A percentile compares a stretch with the other conserved stretches of the same genome.
phyloP scores from a whole-genome alignment of 1,140 invertebrate species.

The Cardiocondyla obscurior region DNA sequence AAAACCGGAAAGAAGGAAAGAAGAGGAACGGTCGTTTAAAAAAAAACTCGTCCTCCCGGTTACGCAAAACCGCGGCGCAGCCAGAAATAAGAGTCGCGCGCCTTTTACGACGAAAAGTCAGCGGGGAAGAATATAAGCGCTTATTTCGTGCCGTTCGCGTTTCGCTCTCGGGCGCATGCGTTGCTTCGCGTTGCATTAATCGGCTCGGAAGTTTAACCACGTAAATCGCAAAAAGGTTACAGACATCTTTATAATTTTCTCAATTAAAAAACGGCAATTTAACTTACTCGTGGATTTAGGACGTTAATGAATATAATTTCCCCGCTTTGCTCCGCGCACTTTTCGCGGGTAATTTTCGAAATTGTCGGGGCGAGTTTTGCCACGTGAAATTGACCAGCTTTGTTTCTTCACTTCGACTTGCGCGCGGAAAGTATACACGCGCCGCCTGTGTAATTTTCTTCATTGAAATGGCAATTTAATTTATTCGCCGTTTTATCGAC shows the following conservation, averaged over 20 bases:
- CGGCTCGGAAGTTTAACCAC: background rate
- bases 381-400: background rate
- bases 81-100: slow-evolving; percentile 31
- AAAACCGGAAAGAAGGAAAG: background rate
- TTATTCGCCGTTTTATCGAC: too few relatives aligned
- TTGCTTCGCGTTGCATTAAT: background rate
- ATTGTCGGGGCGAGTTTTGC: background rate
- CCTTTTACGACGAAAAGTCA: slow-evolving; percentile 38
- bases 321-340: background rate
- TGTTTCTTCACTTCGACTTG: too few relatives aligned
- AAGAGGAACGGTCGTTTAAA: slow-evolving; percentile 54
- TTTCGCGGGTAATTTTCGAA: background rate
- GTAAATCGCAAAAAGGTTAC: background rate
- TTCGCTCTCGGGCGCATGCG: background rate
- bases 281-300: background rate
- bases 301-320: background rate
- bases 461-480: too few relatives aligned
- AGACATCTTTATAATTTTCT: background rate
- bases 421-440: too few relatives aligned
- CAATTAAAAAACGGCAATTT: background rate
- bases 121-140: slow-evolving; percentile 9
- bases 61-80: slow-evolving; percentile 65
- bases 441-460: too few relatives aligned
- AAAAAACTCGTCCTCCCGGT: slow-evolving; percentile 74
- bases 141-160: background rate